Conservation (phyloP, 2,113 vertebrate species). For the Dromaius novaehollandiae region DNA sequence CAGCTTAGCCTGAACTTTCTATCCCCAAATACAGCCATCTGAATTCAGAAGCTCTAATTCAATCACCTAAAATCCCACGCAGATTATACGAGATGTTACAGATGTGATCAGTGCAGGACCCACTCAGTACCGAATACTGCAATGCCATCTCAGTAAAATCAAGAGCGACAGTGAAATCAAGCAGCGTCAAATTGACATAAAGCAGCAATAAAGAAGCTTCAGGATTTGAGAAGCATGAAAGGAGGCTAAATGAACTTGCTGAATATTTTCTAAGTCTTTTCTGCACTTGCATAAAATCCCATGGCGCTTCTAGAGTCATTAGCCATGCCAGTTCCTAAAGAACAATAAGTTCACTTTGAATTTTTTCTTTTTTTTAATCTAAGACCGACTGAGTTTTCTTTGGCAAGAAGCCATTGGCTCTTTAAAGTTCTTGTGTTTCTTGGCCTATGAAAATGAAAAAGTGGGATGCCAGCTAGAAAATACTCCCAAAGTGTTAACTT, state of each 20-base stretch:
- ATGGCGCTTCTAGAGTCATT: conserved; percentile 26
- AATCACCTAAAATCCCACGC: background rate
- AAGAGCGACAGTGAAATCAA: background rate
- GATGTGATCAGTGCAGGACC: background rate
- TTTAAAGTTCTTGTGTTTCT: conserved; percentile 13
- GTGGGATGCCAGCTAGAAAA: conserved; percentile 23
- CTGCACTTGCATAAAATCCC: conserved; percentile 39
- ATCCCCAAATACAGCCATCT: background rate
- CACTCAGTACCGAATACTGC: background rate
- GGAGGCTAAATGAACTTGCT: conserved; percentile 50
- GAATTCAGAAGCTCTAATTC: background rate
- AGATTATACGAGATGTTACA: background rate
- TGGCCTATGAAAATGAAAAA: conserved; percentile 34
- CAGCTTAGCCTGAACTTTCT: background rate
- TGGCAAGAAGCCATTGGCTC: conserved; percentile 52
- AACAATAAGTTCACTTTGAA: conserved; percentile 1
- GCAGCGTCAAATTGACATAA: conserved; percentile 35
- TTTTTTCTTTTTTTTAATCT: background rate
- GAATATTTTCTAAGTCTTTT: conserved; percentile 47
- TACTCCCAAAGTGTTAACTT: conserved; percentile 30
- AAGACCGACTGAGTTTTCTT: conserved; percentile 25
- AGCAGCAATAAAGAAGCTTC: conserved; percentile 42
- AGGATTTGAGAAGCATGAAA: conserved; percentile 47
- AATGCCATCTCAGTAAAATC: background rate
- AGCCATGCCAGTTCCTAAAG: conserved; percentile 39